phyloP scores from a whole-genome alignment of 2,888 invertebrate genomes.

The Ctena decussata region DNA sequence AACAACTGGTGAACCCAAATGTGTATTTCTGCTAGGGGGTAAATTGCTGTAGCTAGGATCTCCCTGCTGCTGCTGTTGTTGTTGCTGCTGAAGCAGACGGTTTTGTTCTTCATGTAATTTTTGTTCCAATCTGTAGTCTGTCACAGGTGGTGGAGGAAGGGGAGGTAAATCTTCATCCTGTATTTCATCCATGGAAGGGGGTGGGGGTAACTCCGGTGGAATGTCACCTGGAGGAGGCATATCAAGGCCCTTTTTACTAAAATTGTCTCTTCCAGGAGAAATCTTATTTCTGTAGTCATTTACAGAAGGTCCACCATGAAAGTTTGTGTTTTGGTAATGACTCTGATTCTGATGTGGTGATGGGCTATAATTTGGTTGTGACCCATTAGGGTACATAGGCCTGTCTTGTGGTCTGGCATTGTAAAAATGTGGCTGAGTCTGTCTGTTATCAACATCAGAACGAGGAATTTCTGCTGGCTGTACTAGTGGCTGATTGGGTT shows the following conservation, averaged over 20 bases:
- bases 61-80: conserved; percentile 38
- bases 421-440: conserved; percentile 78
- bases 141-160: conserved; percentile 88
- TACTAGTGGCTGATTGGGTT: conserved; percentile 73
- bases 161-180: conserved; percentile 81
- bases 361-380: conserved; percentile 40
- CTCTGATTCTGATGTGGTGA: conserved; percentile 52
- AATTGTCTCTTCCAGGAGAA: conserved; percentile 59
- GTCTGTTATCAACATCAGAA: conserved; percentile 75
- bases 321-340: conserved; percentile 63
- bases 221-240: conserved; percentile 88
- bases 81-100: conserved; percentile 67
- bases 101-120: conserved; percentile 87
- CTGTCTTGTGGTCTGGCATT: conserved; percentile 61
- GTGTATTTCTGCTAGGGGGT: conserved; percentile 59
- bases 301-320: conserved; percentile 54
- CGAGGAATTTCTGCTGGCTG: conserved; percentile 76
- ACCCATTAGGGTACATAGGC: conserved; percentile 47
- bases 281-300: conserved; percentile 51
- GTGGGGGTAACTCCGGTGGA: conserved; percentile 86
- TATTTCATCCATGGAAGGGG: conserved; percentile 85
- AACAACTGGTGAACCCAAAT: conserved; percentile 27
- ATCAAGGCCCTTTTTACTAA: conserved; percentile 66
- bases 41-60: conserved; percentile 68
- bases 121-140: conserved; percentile 88